Conservation (phyloP, 2,797 vertebrate genomes). For the Rhinophrynus dorsalis region DNA sequence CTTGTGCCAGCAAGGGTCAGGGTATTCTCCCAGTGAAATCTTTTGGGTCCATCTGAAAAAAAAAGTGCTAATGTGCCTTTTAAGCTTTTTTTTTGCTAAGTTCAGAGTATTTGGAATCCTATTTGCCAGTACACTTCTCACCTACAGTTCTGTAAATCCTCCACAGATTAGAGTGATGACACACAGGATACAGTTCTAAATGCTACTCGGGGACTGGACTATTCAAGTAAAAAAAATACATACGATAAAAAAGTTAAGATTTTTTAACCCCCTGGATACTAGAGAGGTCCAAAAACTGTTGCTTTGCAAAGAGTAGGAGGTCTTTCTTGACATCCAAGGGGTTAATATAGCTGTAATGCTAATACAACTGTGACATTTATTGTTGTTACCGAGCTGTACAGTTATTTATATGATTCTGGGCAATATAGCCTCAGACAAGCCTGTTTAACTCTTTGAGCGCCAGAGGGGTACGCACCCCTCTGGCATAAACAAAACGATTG, state of each 20-base stretch:
- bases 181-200: slow-evolving; percentile 63
- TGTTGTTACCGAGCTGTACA: too few relatives aligned
- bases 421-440: too few relatives aligned
- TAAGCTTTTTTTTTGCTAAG: slow-evolving; percentile 57
- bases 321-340: too few relatives aligned
- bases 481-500: too few relatives aligned
- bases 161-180: slow-evolving; percentile 71
- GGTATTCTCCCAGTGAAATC: slow-evolving; percentile 45
- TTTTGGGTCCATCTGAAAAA: slow-evolving; percentile 53
- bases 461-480: too few relatives aligned
- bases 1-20: slow-evolving; percentile 38
- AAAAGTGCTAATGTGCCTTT: slow-evolving; percentile 76
- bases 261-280: too few relatives aligned
- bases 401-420: too few relatives aligned
- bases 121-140: slow-evolving; percentile 60
- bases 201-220: slow-evolving; percentile 60
- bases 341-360: too few relatives aligned
- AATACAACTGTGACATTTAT: too few relatives aligned
- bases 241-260: not conserved
- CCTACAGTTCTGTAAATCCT: slow-evolving; percentile 63
- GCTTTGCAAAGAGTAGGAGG: too few relatives aligned
- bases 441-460: too few relatives aligned
- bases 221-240: not conserved
- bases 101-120: slow-evolving; percentile 57
- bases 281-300: too few relatives aligned